Percentiles rank a stretch among this genome's conserved stretches.
Evolutionary conservation across 2,113 vertebrate species (phyloP).

Genomic region (Neolamprologus caudopunctatus): DNA sequence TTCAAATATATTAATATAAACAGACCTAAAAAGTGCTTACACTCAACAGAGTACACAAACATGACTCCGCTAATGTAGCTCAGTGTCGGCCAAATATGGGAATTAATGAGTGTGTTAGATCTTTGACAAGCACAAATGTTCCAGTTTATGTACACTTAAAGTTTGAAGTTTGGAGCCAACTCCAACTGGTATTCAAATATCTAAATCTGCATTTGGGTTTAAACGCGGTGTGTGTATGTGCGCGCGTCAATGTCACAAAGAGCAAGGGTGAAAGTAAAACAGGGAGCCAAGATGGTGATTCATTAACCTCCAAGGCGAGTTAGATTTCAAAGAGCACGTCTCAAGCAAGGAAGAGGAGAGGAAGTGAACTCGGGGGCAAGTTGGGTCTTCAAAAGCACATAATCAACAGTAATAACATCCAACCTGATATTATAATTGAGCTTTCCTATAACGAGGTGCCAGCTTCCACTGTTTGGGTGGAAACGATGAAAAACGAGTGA

Average conservation of each 20-base stretch:
- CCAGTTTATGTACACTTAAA: neutral
- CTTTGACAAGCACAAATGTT: neutral
- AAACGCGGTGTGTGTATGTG: neutral
- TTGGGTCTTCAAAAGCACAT: slow-evolving; percentile 60
- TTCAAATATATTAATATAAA: neutral
- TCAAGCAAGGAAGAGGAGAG: slow-evolving; percentile 14
- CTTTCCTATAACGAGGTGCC: slow-evolving; percentile 51
- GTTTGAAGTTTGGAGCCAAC: neutral
- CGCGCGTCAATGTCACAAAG: slow-evolving; percentile 3
- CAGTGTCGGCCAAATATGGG: neutral
- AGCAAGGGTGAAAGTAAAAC: slow-evolving; percentile 20
- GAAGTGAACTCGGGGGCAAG: slow-evolving; percentile 58
- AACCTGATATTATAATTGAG: slow-evolving; percentile 69
- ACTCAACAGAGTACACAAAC: neutral
- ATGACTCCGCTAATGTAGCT: neutral
- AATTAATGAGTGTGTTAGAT: neutral
- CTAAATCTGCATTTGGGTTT: neutral
- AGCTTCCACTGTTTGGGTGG: slow-evolving; percentile 54
- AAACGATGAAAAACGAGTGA: slow-evolving; percentile 47
- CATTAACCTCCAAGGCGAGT: slow-evolving; percentile 43
- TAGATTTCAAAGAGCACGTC: slow-evolving; percentile 56
- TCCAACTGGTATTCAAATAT: neutral
- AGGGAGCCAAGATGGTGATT: slow-evolving; percentile 34
- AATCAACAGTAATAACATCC: slow-evolving; percentile 72
- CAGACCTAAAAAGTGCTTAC: neutral